These are phyloP conservation scores for Mus caroli DNA, from an alignment of 2,797 vertebrate species.

Conservation along the genomic window DNA sequence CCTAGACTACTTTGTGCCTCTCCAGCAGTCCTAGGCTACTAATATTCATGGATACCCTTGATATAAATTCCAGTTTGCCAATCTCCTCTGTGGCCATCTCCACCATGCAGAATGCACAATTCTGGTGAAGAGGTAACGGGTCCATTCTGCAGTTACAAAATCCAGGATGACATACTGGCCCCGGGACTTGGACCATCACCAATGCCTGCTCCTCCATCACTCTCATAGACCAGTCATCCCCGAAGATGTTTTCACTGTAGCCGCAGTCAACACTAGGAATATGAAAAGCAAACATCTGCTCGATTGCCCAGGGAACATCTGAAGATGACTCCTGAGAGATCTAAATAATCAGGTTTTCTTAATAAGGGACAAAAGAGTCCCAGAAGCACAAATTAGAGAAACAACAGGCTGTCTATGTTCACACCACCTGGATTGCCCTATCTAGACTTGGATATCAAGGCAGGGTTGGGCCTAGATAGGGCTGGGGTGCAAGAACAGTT, in stretches of 20 bases:
- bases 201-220: not conserved
- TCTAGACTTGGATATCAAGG: not conserved
- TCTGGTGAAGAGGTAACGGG: not conserved
- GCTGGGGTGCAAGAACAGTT: not conserved
- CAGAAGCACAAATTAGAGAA: constrained; percentile 15
- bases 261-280: not conserved
- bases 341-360: constrained; percentile 45
- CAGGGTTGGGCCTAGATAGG: not conserved
- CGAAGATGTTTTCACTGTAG: not conserved
- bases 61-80: not conserved
- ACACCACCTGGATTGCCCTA: not conserved
- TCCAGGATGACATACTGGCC: not conserved
- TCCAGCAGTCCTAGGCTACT: not conserved
- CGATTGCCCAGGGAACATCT: constrained; percentile 16
- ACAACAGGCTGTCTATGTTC: not conserved
- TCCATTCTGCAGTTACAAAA: not conserved
- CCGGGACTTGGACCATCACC: not conserved
- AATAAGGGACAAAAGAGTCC: not conserved
- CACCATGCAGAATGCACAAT: not conserved
- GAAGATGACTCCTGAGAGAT: not conserved
- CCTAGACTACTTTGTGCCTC: not conserved
- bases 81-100: not conserved
- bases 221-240: not conserved
- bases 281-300: constrained; percentile 26
- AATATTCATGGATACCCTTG: not conserved